Evolutionary conservation across 2,888 invertebrate genomes (phyloP), one percentile per base, ranked within the genome.

Genomic region (Oxyscelio sp.): DNA sequence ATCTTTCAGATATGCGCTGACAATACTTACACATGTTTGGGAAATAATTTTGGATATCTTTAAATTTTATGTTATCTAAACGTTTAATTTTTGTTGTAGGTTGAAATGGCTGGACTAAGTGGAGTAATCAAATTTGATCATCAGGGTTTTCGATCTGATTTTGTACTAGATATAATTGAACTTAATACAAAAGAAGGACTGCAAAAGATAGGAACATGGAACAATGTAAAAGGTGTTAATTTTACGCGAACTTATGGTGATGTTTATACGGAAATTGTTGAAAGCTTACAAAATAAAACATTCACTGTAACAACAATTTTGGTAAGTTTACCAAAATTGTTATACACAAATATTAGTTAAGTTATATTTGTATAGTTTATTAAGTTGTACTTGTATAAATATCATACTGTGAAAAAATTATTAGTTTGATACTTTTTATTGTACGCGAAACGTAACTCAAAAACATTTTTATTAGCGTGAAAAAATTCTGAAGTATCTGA

Each of bases 111-210:
- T 90, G 99, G 99, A n/a, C 95, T 98, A 88, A 98, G 98, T 0
- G 99, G 99, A 86, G 96, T 97, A 75, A 98, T 99, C 90, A 98
- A 98, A 95, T 98, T 99, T 94, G 98, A 99, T 95, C 97, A 97
- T 94, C 97, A 98, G 95, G 99, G 99, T 70, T 98, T 98, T 94
- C 96, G 99, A 81, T 97, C 98, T 54, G 97, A 98, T 94, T 98
- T 99, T 93, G 96, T 97, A 86, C 95, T 99, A 88, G 99, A 99
- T 93, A 97, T 99, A 89, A 97, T 99, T 86, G 98, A 99, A 94
- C 95, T 99, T 86, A 94, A 93, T 84, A 97, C 97, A 70, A 96
- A 97, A 88, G 96, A 97, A 78, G 98, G 98, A 0, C 95, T 98
- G 66, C 96, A 97, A 91, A 97, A 97, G 94, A 97, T 98, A 81